Evolutionary conservation across 1,140 invertebrate genomes (phyloP), one percentile per base, ranked within the genome.

Genomic region (Anoplophora glabripennis): DNA sequence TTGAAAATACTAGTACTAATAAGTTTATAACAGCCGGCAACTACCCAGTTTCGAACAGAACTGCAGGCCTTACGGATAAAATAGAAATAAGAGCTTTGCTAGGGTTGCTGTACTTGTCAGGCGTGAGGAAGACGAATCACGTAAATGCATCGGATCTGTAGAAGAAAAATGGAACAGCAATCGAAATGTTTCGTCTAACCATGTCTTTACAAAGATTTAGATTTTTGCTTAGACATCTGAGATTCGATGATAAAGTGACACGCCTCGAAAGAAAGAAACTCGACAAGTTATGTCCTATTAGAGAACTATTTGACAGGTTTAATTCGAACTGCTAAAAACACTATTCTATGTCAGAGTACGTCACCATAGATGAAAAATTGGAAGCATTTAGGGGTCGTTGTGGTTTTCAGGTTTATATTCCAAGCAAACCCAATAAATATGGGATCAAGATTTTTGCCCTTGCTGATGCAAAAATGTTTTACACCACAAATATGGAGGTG

Each of bases 121-220:
- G 46, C 9, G 12, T 35, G 8, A 47, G 17, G 7, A 61, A 47
- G 44, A 12, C n/a, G 10, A 56, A 41, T 37, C 10, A 51, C 18
- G 28, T 56, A 41, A 61, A 61, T 34, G 7, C 44, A 37, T 18
- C 34, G 11, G 66, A 75, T 44, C 47, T 75, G 34, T 73, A 69
- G 72, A 47, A 37, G 11, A 61, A 51, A 40, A 60, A 69, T 55
- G 76, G 79, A 21, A 76, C 63, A 61, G 78, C 76, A 10, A 64
- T 77, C 40, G 64, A 75, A 45, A 75, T 75, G 49, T 67, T 81
- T 55, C 66, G 71, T 53, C 70, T 68, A 44, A 62, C 73, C 7
- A 83, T 82, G 78, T 75, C 69, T 37, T 63, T 74, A 55, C 74
- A 77, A n/a, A 55, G 79, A 56, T 81, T 81, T 68, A 72, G 70